Evolutionary conservation across 2,113 vertebrate genomes (phyloP).

Genomic region (Psephotus haematonotus): DNA sequence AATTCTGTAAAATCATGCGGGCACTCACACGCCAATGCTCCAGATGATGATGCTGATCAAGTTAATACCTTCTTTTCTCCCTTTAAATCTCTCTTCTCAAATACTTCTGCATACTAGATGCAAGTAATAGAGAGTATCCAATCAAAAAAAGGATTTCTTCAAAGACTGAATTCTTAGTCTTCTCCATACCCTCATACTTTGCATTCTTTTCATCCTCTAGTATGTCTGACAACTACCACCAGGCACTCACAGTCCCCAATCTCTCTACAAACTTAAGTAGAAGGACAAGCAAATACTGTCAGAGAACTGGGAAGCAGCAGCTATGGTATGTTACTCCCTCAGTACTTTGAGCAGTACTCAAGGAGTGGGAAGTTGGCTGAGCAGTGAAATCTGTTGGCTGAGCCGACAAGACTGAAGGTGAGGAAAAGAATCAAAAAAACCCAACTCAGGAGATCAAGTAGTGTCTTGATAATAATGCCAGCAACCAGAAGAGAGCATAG

Average conservation of each 20-base stretch:
- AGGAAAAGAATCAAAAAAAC: background rate
- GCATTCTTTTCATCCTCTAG: background rate
- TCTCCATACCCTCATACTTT: background rate
- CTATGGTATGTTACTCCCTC: background rate
- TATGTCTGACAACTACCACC: background rate
- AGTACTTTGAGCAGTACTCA: background rate
- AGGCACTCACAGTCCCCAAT: background rate
- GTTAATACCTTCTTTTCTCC: background rate
- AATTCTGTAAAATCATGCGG: background rate
- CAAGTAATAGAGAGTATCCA: background rate
- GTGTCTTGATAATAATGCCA: background rate
- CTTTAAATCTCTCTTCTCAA: background rate
- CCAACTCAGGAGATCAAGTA: background rate
- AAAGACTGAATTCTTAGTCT: background rate
- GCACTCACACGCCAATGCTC: rapidly evolving
- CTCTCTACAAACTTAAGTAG: background rate
- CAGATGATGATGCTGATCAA: background rate
- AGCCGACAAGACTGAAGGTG: background rate
- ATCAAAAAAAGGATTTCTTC: background rate
- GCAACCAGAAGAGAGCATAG: background rate
- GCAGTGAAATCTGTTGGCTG: background rate
- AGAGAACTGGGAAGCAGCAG: background rate
- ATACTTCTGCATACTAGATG: background rate
- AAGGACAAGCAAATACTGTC: background rate
- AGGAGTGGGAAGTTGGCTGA: background rate